Base-by-base conservation (phyloP, 1,140 invertebrate species). In the Saxidomus purpurata region DNA sequence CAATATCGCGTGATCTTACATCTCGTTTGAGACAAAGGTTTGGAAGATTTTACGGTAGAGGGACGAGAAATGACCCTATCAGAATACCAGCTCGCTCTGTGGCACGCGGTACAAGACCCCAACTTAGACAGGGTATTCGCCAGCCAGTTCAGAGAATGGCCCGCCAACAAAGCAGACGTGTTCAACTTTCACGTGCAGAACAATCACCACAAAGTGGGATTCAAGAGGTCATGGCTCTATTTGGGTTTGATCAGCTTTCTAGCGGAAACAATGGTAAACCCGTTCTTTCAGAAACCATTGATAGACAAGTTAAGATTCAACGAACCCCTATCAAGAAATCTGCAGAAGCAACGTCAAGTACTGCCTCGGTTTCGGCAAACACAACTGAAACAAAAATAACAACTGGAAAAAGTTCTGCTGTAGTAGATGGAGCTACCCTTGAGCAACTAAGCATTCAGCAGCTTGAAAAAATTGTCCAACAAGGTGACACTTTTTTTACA, bases 301-400 rank as follows among this genome's bases (percentile, higher is more conserved):
- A 71, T 19, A 71, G 25, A 28, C 67, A 36, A 15, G 34, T 38
- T 0, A 2, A 36, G n/a, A 17, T 71, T 9, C 31, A 71, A 28
- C 67, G 67, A 17, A 71, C 67, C 8, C 67, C 34, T 13, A 71
- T 71, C 38, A 36, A 36, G 36, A 71, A 71, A 71, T 38, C 67
- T 71, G 15, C 67, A 19, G 1, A n/a, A 40, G 8, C 36, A 8
- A 28, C 6, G 22, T 38, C 67, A 2, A 17, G 17, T 1, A 22
- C 34, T 19, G 34, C 34, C 1, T 31, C 8, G 38, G 17, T 4
- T 17, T 38, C 67, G 15, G 1, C 67, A 36, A 38, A 36, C 4
- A 31, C 34, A 40, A 38, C 13, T 17, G 36, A 38, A 71, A 40
- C 34, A 19, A n/a, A 71, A 71, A 28, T 17, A 8, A 25, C 3